Percentiles rank a stretch among this genome's conserved stretches.
These are phyloP conservation scores for Neocloeon triangulifer DNA, from an alignment of 1,140 invertebrate species.

Conservation along the genomic window DNA sequence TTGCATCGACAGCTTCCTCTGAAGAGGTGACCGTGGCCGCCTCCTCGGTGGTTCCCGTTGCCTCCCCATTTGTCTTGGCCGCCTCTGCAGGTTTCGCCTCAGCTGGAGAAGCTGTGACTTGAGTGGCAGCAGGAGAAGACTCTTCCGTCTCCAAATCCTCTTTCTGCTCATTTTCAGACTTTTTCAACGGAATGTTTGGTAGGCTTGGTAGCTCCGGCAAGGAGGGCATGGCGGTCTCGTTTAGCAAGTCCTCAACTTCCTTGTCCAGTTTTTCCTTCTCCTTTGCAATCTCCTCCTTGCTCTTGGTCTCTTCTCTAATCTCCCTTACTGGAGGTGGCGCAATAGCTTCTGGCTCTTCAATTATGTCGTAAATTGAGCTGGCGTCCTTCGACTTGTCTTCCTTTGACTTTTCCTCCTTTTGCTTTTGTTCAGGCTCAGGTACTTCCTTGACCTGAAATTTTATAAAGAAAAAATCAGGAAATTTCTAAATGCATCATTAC, in stretches of 20 bases:
- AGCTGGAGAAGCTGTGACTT: neutral
- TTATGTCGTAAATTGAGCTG: neutral
- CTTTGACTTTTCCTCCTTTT: no score
- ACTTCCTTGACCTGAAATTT: constrained; percentile 21
- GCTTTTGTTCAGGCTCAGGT: no score
- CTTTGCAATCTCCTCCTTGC: constrained; percentile 16
- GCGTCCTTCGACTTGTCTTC: neutral
- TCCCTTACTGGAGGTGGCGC: neutral
- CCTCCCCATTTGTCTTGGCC: neutral
- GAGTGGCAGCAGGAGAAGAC: no score
- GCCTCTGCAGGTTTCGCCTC: neutral
- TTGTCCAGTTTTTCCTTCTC: constrained; percentile 15
- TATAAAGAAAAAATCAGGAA: no score
- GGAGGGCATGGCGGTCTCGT: constrained; percentile 26
- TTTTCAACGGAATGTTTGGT: neutral
- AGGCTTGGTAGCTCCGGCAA: constrained; percentile 14
- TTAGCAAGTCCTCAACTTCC: constrained; percentile 26
- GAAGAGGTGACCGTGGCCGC: neutral
- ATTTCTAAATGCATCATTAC: no score
- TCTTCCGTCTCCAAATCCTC: no score
- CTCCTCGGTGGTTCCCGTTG: neutral
- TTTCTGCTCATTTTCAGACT: neutral
- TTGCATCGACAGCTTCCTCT: neutral
- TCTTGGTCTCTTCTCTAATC: neutral
- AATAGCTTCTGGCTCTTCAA: no score